Base-by-base conservation (phyloP, 1,140 invertebrate genomes). In the Copidosoma floridanum region DNA sequence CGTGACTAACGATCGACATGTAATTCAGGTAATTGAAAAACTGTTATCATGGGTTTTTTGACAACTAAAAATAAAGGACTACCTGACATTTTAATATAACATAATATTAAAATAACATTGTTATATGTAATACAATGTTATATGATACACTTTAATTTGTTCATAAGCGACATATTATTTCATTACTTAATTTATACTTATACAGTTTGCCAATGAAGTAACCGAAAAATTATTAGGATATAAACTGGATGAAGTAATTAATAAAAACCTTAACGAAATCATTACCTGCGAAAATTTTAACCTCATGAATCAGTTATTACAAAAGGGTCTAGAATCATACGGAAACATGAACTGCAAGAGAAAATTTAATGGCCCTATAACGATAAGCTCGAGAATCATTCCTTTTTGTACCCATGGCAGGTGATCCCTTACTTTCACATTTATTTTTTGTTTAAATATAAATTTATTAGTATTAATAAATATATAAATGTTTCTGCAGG, bases 291-390 rank as follows among this genome's bases (percentile, higher is more conserved):
- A 86, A 66, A 82, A 87, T 71, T 82, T 84, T 70, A 82, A 83
- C 61, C 79, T 83, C 48, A 88, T 89, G 69, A 82, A 84, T 57
- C 82, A 83, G 46, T 85, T 88, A 56, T 79, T 93, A 29, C 83
- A 86, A 32, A 86, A 86, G 67, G 91, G 91, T 27, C 85, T 89
- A 60, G 90, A 93, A 76, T 96, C 93, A 86, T 91, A 94, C 74
- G 93, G 93, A 24, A 88, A 89, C 35, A 85, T 94, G 62, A 88
- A 89, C 64, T 88, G 92, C 69, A 85, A 87, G 48, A 85, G 91
- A 70, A 91, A 94, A 80, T 87, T 85, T 44, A 86, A 88, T 38
- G 93, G 94, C 57, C 85, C 85, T n/a, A 82, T 94, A n/a, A 85
- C 87, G 27, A 84, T 92, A 59, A 88, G 89, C 38, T 91, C 90